Evolutionary conservation across 2,888 invertebrate species (phyloP), one percentile per base, ranked within the genome.

Genomic region (Athalia rosae): DNA sequence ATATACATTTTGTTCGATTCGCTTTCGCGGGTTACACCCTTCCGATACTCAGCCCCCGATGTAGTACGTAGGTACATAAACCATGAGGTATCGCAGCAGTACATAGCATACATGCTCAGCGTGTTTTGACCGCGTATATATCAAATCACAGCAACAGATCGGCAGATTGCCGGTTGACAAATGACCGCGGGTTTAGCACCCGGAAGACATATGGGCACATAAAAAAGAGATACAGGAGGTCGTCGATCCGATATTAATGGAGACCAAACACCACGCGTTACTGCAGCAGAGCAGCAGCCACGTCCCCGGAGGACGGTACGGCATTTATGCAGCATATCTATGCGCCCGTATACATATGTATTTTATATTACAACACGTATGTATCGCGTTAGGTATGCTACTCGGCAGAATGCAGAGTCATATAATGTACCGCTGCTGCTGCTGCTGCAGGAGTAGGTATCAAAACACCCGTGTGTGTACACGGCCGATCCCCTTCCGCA

Each of bases 171-270:
- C 81, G 82, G 85, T 83, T 89, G 89, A 89, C 89, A 89, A 89
- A 89, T 87, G 87, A 89, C 87, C 83, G 82, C 82, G 81, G 84
- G 67, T 81, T 81, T 81, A 82, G 82, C 80, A 82, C 83, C 80
- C 82, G 81, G 81, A 84, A 87, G 88, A 89, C 89, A 89, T 89
- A 89, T 89, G 89, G 89, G 84, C 84, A 85, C 80, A 86, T 86
- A 87, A 88, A 89, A 88, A 88, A 86, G 74, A 74, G 74, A 71
- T 71, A 74, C 74, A 74, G 74, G 62, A 76, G 69, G 79, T 74
- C 61, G 87, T 85, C 87, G 86, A 89, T 89, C 86, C 86, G 84
- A 89, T 89, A 89, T 89, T 89, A 89, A 89, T 89, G 88, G 89
- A 88, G 89, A 89, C 89, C 89, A 89, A 89, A 89, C 87, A 88